Evolutionary conservation across 2,888 invertebrate species (phyloP).

Genomic region (Drosophila meridiana): DNA sequence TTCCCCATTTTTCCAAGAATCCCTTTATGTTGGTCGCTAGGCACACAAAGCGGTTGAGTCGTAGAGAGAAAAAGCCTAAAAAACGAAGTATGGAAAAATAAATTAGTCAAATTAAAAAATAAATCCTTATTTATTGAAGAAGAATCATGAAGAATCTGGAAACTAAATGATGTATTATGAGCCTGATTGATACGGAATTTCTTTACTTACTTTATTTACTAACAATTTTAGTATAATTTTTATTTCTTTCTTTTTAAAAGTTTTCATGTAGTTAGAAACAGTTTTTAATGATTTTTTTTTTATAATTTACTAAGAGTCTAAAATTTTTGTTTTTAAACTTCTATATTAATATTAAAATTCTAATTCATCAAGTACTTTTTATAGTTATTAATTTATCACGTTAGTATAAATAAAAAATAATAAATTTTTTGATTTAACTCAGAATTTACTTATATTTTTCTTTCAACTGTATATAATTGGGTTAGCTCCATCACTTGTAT

Average conservation of each 20-base stretch:
- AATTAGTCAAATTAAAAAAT: constrained; percentile 4
- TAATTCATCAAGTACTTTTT: background rate
- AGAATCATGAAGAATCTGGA: too few relatives aligned
- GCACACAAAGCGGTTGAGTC: background rate
- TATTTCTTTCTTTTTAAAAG: too few relatives aligned
- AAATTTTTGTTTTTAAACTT: too few relatives aligned
- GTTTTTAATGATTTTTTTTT: too few relatives aligned
- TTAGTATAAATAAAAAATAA: background rate
- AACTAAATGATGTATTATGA: too few relatives aligned
- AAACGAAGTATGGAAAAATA: background rate
- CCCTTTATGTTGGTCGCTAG: constrained; percentile 37
- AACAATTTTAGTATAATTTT: too few relatives aligned
- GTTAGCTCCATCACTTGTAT: background rate
- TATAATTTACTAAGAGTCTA: too few relatives aligned
- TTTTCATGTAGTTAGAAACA: too few relatives aligned
- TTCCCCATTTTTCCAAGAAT: constrained; percentile 26
- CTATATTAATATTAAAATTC: background rate
- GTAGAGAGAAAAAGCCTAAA: background rate
- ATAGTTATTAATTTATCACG: background rate
- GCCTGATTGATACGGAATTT: too few relatives aligned
- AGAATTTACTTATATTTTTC: background rate
- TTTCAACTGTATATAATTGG: background rate
- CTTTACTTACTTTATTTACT: too few relatives aligned
- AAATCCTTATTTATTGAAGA: too few relatives aligned
- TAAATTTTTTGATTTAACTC: background rate